These are phyloP conservation scores for Macrobrachium nipponense DNA, from an alignment of 1,140 invertebrate species.

Conservation along the genomic window DNA sequence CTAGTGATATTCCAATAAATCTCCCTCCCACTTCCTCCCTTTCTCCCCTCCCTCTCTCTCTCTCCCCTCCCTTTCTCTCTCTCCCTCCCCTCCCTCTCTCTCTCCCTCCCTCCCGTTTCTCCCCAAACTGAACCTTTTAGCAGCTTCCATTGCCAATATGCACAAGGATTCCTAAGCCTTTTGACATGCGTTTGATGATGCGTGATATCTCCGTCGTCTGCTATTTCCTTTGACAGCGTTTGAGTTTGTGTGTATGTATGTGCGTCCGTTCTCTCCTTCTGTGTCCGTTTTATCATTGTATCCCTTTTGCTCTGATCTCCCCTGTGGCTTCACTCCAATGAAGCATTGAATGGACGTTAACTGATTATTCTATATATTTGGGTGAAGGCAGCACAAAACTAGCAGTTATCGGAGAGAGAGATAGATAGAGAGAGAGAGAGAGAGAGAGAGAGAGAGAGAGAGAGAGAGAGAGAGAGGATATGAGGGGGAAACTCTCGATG, in stretches of 20 bases:
- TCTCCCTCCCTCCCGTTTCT: not conserved
- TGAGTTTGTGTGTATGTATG: conserved; percentile 10
- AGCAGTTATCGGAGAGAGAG: not conserved
- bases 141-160: not conserved
- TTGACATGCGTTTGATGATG: not conserved
- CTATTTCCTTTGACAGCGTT: not conserved
- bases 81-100: not conserved
- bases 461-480: conserved; percentile 28
- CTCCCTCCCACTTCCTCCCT: conserved; percentile 4
- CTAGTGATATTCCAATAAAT: conserved; percentile 4
- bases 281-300: not conserved
- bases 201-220: not conserved
- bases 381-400: conserved; percentile 1
- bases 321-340: not conserved
- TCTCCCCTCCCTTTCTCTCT: not conserved
- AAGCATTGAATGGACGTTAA: no score
- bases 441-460: conserved; percentile 44
- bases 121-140: not conserved
- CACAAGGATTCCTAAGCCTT: not conserved
- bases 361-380: not conserved
- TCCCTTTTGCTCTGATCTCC: not conserved
- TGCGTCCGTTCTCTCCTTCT: not conserved
- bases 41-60: not conserved
- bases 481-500: not conserved
- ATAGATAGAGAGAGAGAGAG: conserved; percentile 40